Base-by-base conservation (phyloP, 2,888 invertebrate genomes). In the Philaethria dido region DNA sequence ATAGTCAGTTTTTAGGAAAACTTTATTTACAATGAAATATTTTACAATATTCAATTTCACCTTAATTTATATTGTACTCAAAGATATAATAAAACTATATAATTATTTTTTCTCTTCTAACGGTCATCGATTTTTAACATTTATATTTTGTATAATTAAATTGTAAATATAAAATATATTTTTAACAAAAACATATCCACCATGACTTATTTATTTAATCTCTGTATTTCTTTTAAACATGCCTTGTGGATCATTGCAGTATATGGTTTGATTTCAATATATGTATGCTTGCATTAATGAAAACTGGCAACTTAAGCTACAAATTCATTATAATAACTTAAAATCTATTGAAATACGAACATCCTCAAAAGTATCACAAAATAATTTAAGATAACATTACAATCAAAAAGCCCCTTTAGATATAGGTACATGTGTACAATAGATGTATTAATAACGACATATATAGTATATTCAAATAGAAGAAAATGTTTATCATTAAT, bases 21-120 rank as follows among this genome's bases (percentile, higher is more conserved):
- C 82, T 92, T 91, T 92, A 92, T 92, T 92, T 92, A 92, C 92
- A 92, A 83, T 87, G 87, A 81, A 85, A 82, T 90, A 91, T 88
- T 89, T 88, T 89, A 92, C 88, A 91, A 88, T 71, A 66, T 64
- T 66, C 62, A 68, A 39, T 55, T 69, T 74, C 68, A 66, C 59
- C 72, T 64, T 74, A 72, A 22, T 64, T 74, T 70, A 70, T 55
- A 64, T 73, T 74, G 72, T 71, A 74, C 73, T 70, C 20, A 64
- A 61, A 64, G 44, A 22, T 59, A 44, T 60, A 47, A 22, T 42
- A 22, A 20, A 6, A n/a, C n/a, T n/a, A n/a, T n/a, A n/a, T n/a
- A n/a, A n/a, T 5, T 22, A 29, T 11, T 45, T 0, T 20, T 55
- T 55, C 9, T 20, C 9, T 20, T 57, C 6, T 20, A 33, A 22